A percentile compares a stretch with the other conserved stretches of the same genome.
Conservation (phyloP, 2,888 invertebrate genomes). For the Callosobruchus maculatus region DNA sequence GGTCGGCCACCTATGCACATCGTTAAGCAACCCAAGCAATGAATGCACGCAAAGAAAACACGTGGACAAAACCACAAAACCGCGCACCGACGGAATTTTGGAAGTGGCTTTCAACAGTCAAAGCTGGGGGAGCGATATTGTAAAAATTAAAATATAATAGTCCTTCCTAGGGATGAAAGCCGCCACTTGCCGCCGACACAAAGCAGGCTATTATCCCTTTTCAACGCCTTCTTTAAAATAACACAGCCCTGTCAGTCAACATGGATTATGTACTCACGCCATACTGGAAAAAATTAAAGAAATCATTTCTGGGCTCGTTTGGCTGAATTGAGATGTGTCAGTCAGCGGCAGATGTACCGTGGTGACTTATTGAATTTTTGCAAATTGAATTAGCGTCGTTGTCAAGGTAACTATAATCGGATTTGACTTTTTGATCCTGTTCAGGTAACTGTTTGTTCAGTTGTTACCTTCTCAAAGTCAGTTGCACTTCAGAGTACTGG, state of each 20-base stretch:
- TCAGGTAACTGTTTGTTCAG: not conserved
- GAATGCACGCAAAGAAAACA: not conserved
- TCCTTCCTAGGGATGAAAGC: conserved; percentile 19
- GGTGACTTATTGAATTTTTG: conserved; percentile 6
- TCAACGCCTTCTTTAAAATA: conserved; percentile 38
- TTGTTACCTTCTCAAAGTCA: not conserved
- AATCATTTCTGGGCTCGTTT: not conserved
- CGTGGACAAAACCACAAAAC: not conserved
- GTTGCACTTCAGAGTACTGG: not conserved
- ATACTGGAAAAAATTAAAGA: not conserved
- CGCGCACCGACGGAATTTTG: not conserved
- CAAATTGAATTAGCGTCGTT: not conserved
- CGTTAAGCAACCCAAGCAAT: not conserved
- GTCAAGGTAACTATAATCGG: not conserved
- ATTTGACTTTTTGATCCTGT: not conserved
- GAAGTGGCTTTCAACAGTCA: not conserved
- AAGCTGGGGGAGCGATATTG: not conserved
- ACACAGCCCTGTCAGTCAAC: conserved; percentile 31
- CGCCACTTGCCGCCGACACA: conserved; percentile 23
- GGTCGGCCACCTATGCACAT: too few relatives aligned
- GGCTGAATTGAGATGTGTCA: not conserved
- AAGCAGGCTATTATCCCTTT: conserved; percentile 31
- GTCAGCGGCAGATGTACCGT: conserved; percentile 5
- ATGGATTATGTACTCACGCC: conserved; percentile 1
- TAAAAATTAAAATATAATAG: conserved; percentile 26